Evolutionary conservation across 2,797 vertebrate genomes (phyloP).

Genomic region (Gallirallus australis): DNA sequence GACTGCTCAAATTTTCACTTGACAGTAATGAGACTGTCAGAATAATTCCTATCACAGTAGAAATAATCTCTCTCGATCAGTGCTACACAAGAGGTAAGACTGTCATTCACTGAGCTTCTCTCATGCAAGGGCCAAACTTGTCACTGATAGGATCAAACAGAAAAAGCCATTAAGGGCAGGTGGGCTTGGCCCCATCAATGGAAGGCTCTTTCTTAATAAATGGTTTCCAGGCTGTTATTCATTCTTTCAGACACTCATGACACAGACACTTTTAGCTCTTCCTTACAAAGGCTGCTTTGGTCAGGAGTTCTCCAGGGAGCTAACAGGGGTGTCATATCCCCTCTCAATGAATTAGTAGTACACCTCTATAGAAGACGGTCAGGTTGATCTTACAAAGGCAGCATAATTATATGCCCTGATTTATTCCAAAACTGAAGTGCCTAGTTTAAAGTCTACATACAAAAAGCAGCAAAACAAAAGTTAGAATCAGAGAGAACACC

Average conservation of each 20-base stretch:
- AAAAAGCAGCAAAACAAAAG: neutral
- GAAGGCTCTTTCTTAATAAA: neutral
- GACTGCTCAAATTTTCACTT: slow-evolving; percentile 9
- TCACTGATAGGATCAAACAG: neutral
- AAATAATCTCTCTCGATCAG: slow-evolving; percentile 18
- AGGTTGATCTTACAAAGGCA: neutral
- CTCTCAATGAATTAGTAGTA: neutral
- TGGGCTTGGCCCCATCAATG: neutral
- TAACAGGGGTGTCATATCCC: neutral
- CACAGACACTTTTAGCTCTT: neutral
- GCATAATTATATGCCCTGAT: neutral
- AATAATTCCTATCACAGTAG: slow-evolving; percentile 1
- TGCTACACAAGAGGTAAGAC: neutral
- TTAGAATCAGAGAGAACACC: neutral
- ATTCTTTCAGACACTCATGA: neutral
- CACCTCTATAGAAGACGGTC: neutral
- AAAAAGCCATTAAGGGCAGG: neutral
- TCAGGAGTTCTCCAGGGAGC: neutral
- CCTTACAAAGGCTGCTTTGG: neutral
- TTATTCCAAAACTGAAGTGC: neutral
- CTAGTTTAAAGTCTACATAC: neutral
- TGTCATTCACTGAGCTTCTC: neutral
- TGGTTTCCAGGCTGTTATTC: neutral
- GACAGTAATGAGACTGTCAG: slow-evolving; percentile 25
- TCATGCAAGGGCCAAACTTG: neutral